Base-by-base conservation (phyloP, 2,888 invertebrate species). In the Frankliniella fusca region DNA sequence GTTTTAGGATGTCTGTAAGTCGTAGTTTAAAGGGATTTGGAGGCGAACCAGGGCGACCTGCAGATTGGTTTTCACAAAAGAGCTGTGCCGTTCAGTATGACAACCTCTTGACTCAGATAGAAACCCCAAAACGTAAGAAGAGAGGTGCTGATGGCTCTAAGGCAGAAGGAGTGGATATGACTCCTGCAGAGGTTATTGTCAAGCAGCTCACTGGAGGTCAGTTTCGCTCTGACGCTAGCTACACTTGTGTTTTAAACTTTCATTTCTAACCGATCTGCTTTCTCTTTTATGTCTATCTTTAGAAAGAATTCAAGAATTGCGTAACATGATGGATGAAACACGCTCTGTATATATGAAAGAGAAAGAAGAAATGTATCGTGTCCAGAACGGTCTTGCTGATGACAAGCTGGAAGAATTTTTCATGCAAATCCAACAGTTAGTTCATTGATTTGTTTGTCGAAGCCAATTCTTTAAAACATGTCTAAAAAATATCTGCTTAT, bases 51-150 rank as follows among this genome's bases (percentile, higher is more conserved):
- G 93, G 93, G 85, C 90, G 95, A 83, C 95, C 94, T 0, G 89
- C 90, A 0, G 97, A 95, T 86, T 97, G 95, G 96, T 97, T 96
- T 87, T 96, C 96, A 0, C 96, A 95, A 87, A 95, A 94, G 88
- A 93, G 93, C 85, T 97, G 97, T 89, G 97, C 97, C 0, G 92
- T 95, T 0, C 97, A 97, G 86, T 98, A 97, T 88, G 93, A 94
- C 20, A 92, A 92, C 28, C 87, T 97, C 11, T 88, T 97, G 27
- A 95, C 95, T 86, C 93, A 94, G 87, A 93, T 94, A 18, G 96
- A 95, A 87, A 94, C 93, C 61, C 95, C 96, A 0, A 97, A 94
- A 89, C 90, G 95, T 0, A 96, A 95, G 86, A 97, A 95, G 87
- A 90, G 93, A 28, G 92, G 90, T 85, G 92, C 91, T 0, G 91